Evolutionary conservation across 2,113 vertebrate species (phyloP).

Genomic region (Scartelaos histophorus): DNA sequence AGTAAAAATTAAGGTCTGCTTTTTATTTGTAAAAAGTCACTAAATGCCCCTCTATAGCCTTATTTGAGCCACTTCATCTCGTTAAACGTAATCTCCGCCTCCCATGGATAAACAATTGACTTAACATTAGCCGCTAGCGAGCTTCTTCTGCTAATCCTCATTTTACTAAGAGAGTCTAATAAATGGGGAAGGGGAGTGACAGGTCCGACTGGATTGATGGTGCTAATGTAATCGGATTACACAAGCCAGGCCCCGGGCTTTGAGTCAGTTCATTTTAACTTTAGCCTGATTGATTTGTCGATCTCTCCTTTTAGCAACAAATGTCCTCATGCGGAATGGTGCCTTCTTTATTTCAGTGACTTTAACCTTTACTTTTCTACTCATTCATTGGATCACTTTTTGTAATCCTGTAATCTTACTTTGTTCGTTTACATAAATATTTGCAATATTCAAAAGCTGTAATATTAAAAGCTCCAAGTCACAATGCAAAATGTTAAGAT

Average conservation of each 20-base stretch:
- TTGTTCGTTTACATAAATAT: not conserved
- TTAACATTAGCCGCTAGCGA: slow-evolving; percentile 27
- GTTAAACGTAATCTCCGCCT: slow-evolving; percentile 55
- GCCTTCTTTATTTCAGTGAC: not conserved
- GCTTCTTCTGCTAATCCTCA: slow-evolving; percentile 60
- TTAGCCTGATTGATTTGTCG: slow-evolving; percentile 22
- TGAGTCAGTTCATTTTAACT: slow-evolving; percentile 10
- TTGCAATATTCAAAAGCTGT: not conserved
- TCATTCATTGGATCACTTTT: not conserved
- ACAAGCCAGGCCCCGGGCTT: slow-evolving; percentile 6
- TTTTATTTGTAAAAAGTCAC: slow-evolving; percentile 66
- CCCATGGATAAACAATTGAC: slow-evolving; percentile 57
- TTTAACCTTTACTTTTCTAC: not conserved
- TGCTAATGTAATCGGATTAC: slow-evolving; percentile 32
- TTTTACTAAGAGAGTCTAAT: slow-evolving; percentile 57
- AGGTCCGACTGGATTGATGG: slow-evolving; percentile 24
- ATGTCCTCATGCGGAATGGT: not conserved
- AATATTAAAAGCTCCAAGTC: too few species aligned
- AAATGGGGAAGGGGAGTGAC: slow-evolving; percentile 35
- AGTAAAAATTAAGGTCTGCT: slow-evolving; percentile 51
- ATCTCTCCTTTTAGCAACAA: slow-evolving; percentile 9
- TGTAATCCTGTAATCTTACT: not conserved
- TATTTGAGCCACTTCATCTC: slow-evolving; percentile 57
- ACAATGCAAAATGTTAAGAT: not conserved
- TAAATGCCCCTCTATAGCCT: slow-evolving; percentile 62